phyloP scores from a whole-genome alignment of 1,140 invertebrate species.

The Drosophila suzukii region DNA sequence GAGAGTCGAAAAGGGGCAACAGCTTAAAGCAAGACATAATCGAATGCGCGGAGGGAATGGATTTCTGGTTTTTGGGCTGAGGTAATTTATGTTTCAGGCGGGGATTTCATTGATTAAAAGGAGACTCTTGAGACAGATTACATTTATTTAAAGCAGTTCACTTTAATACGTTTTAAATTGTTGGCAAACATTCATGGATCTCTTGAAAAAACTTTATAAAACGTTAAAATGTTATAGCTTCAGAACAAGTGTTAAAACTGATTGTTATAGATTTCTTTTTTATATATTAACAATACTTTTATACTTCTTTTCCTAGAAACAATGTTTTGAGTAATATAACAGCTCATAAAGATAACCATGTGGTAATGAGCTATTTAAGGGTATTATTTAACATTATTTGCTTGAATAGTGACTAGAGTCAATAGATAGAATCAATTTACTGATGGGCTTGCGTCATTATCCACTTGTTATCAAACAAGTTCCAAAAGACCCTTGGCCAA shows the following conservation, averaged over 20 bases:
- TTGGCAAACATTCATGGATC: not conserved
- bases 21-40: conserved; percentile 16
- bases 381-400: conserved; percentile 13
- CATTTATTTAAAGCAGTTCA: not conserved
- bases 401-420: not conserved
- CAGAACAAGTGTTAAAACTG: no score
- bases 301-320: not conserved
- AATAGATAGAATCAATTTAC: conserved; percentile 1
- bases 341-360: not conserved
- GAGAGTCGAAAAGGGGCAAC: conserved; percentile 4
- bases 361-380: conserved; percentile 12
- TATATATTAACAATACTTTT: no score
- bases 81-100: conserved; percentile 15
- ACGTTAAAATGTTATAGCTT: no score
- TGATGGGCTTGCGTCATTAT: conserved; percentile 13
- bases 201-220: not conserved
- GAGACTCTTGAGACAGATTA: not conserved
- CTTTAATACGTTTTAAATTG: not conserved
- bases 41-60: conserved; percentile 2
- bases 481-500: conserved; percentile 14
- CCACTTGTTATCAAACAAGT: conserved; percentile 21
- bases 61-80: conserved; percentile 4
- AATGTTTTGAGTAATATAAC: not conserved
- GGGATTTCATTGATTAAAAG: conserved; percentile 5
- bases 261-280: no score